Percentiles rank a stretch among this genome's conserved stretches.
phyloP scores from a whole-genome alignment of 2,888 invertebrate species.

The Boloria selene region DNA sequence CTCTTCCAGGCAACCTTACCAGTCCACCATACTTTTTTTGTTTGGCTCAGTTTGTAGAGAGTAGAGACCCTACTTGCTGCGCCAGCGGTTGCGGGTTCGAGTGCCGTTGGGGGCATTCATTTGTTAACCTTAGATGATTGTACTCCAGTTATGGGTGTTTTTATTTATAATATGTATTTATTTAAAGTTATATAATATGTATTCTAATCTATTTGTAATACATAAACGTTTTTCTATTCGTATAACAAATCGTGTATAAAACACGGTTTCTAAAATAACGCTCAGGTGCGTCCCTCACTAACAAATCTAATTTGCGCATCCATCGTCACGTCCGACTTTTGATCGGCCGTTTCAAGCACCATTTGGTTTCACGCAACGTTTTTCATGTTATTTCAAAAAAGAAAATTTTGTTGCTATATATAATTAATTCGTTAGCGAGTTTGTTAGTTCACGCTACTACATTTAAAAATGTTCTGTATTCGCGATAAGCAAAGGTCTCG shows the following conservation, averaged over 20 bases:
- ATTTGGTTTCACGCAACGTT: slow-evolving; percentile 42
- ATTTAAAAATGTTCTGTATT: slow-evolving; percentile 6
- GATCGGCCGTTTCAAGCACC: slow-evolving; percentile 67
- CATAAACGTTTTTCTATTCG: not conserved
- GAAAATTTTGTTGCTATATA: slow-evolving; percentile 24
- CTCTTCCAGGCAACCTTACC: too few species aligned
- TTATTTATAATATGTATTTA: too few species aligned
- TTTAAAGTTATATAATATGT: too few species aligned
- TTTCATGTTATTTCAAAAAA: slow-evolving; percentile 19
- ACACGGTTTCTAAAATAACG: slow-evolving; percentile 28
- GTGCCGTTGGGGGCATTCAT: too few species aligned
- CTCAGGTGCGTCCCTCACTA: slow-evolving; percentile 50
- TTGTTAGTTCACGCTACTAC: slow-evolving; percentile 23
- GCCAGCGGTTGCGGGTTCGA: too few species aligned
- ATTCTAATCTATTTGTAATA: not conserved
- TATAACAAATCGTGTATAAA: slow-evolving; percentile 24
- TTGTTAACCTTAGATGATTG: too few species aligned
- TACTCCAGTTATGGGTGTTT: too few species aligned
- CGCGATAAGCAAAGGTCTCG: slow-evolving; percentile 8
- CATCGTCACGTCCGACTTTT: slow-evolving; percentile 67
- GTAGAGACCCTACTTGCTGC: too few species aligned
- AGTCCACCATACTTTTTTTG: too few species aligned
- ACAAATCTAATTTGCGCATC: slow-evolving; percentile 75
- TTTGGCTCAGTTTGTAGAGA: too few species aligned
- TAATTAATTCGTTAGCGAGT: slow-evolving; percentile 29